Evolutionary conservation across 2,888 invertebrate genomes (phyloP).

Genomic region (Coenonympha arcania): DNA sequence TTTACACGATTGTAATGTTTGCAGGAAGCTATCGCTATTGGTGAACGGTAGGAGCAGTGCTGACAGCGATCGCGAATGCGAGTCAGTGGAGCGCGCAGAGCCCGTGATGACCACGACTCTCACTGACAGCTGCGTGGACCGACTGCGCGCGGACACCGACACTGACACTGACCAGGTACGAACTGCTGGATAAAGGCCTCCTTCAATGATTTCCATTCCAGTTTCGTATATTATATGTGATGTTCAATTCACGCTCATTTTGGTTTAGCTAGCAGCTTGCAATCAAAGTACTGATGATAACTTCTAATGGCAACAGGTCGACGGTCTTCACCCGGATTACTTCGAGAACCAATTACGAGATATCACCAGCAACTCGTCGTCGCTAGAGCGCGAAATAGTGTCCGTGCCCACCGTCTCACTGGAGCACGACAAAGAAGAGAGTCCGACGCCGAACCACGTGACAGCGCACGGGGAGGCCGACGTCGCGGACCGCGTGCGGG

Average conservation of each 20-base stretch:
- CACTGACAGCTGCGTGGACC: constrained; percentile 63
- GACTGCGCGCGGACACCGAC: constrained; percentile 36
- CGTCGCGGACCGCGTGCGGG: constrained; percentile 24
- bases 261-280: neutral
- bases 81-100: constrained; percentile 27
- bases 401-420: constrained; percentile 18
- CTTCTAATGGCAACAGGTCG: constrained; percentile 40
- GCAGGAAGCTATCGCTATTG: constrained; percentile 57
- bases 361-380: constrained; percentile 54
- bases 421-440: constrained; percentile 14
- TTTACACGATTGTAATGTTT: no score
- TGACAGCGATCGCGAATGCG: constrained; percentile 7
- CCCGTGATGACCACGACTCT: constrained; percentile 37
- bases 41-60: constrained; percentile 26
- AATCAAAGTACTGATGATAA: neutral
- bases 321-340: constrained; percentile 55
- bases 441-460: neutral
- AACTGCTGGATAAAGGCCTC: no score
- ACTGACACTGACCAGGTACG: constrained; percentile 25
- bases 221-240: no score
- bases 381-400: constrained; percentile 58
- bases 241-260: no score
- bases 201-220: no score
- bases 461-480: constrained; percentile 20
- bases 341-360: constrained; percentile 40